Conservation (phyloP, 37 sponge, comb jelly and placozoan species). For the Theonella swinhoei region DNA sequence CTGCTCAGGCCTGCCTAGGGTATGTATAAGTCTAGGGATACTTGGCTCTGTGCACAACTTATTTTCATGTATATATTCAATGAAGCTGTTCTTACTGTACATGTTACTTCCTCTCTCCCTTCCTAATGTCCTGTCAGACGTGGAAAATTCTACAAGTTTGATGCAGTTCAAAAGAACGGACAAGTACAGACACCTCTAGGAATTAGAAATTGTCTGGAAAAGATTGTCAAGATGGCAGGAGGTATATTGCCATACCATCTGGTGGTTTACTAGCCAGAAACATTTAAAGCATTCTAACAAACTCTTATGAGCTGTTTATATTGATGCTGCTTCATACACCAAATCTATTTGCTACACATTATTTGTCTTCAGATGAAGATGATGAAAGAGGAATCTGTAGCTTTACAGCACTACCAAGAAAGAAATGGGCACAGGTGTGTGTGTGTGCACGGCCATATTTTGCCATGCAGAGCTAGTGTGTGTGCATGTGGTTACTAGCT, state of each 20-base stretch:
- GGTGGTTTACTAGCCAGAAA: too few relatives aligned
- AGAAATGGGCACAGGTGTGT: slow-evolving; percentile 69
- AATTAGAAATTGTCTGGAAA: slow-evolving; percentile 57
- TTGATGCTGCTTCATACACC: too few relatives aligned
- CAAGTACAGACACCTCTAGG: slow-evolving; percentile 17
- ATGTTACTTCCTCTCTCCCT: not conserved
- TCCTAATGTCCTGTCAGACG: not conserved
- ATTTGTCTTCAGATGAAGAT: slow-evolving; percentile 54
- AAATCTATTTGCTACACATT: too few relatives aligned
- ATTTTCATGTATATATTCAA: too few relatives aligned
- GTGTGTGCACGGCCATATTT: not conserved
- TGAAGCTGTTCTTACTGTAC: too few relatives aligned
- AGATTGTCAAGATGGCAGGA: slow-evolving; percentile 73
- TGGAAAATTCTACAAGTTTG: slow-evolving; percentile 62
- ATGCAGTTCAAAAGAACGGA: slow-evolving; percentile 42
- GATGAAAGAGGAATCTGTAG: slow-evolving; percentile 57
- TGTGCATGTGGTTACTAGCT: not conserved
- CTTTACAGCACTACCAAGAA: slow-evolving; percentile 60
- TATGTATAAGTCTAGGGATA: too few relatives aligned
- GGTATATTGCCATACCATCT: slow-evolving; percentile 44
- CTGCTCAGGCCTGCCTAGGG: too few relatives aligned
- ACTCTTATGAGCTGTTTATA: too few relatives aligned
- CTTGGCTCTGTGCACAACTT: too few relatives aligned
- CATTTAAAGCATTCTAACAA: too few relatives aligned
- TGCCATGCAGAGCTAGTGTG: not conserved